Base-by-base conservation (phyloP, 2,113 vertebrate species). In the Butorides virescens region DNA sequence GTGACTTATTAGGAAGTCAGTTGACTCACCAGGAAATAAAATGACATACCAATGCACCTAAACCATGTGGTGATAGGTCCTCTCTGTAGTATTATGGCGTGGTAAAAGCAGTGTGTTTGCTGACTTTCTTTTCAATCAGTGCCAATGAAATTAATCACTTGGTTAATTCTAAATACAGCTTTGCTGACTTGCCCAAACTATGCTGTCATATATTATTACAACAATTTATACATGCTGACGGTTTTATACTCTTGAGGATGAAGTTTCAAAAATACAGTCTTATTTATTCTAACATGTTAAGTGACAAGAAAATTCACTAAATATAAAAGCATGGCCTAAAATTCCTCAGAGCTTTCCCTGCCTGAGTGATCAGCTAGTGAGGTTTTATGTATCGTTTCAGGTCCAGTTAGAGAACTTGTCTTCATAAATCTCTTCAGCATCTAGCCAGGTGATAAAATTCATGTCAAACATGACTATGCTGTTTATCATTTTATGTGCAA, bases 121-220 rank as follows among this genome's bases (percentile, higher is more conserved):
- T 96, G 91, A 88, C 73, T 83, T 78, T 47, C 53, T 76, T 49
- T 93, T 78, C 79, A 61, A 5, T 67, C 95, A 62, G 59, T 94
- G 83, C 80, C 82, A 96, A 76, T 93, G 84, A 83, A 90, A 86
- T 95, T 86, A 94, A 97, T 92, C 83, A 95, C 37, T 74, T 37
- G 11, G 63, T 97, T 98, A 96, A 95, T 95, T 92, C 66, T 74
- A 92, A 94, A 80, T 88, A 50, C 67, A 76, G 37, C 88, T 96
- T 78, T 95, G 95, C 97, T 96, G 97, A 95, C 80, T 92, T 0
- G 13, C 61, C 61, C 46, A 65, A 95, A 86, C 71, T 46, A 2
- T 91, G 62, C 56, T 96, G 88, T 71, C 68, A 47, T 86, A 34
- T 62, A 67, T 91, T 91, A 87, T 86, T 93, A 50, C 22, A 87